Percentiles rank a stretch among this genome's conserved stretches.
Evolutionary conservation across 2,113 vertebrate genomes (phyloP).

Genomic region (Tinamus guttatus): DNA sequence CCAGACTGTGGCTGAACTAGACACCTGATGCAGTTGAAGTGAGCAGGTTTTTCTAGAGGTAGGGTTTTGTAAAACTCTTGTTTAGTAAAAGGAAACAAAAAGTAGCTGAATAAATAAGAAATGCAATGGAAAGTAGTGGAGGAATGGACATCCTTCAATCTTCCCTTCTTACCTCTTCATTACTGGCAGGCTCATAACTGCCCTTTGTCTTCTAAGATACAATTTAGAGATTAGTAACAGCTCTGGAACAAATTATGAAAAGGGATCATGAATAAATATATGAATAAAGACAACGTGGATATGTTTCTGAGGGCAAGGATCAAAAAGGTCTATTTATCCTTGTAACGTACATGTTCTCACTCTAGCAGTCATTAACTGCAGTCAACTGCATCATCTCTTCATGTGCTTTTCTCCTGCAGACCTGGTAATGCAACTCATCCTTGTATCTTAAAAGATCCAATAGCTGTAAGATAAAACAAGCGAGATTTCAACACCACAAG

Average conservation of each 20-base stretch:
- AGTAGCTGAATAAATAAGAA: background rate
- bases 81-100: background rate
- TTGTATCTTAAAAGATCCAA: background rate
- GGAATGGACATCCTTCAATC: background rate
- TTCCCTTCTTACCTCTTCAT: background rate
- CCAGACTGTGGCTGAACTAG: background rate
- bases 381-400: conserved; percentile 1
- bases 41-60: background rate
- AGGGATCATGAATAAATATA: background rate
- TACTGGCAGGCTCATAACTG: background rate
- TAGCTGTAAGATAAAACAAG: background rate
- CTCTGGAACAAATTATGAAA: background rate
- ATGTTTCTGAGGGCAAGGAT: background rate
- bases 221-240: background rate
- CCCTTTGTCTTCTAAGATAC: background rate
- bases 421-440: background rate
- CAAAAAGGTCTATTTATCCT: background rate
- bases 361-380: background rate
- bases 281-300: background rate
- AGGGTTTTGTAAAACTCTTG: background rate
- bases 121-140: background rate
- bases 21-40: background rate
- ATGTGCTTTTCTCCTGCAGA: background rate
- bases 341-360: background rate
- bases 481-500: background rate